phyloP scores from a whole-genome alignment of 2,113 vertebrate genomes.

The Tautogolabrus adspersus region DNA sequence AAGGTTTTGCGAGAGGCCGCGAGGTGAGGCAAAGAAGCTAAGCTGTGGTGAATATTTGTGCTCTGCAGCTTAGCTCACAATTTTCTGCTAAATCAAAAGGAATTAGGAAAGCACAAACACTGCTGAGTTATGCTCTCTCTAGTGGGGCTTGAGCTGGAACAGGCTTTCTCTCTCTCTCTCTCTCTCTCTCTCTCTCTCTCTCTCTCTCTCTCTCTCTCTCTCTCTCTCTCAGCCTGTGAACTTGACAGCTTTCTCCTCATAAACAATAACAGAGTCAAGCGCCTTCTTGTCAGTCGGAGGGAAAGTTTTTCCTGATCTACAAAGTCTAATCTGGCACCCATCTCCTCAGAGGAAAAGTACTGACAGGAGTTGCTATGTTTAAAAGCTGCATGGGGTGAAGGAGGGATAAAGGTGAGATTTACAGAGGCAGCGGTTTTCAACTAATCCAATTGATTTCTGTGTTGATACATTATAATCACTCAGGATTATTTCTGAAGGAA shows the following conservation, averaged over 20 bases:
- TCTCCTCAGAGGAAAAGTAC: slow-evolving; percentile 63
- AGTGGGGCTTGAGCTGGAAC: slow-evolving; percentile 56
- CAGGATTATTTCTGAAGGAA: slow-evolving; percentile 55
- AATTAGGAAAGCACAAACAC: slow-evolving; percentile 74
- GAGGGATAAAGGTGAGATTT: slow-evolving; percentile 59
- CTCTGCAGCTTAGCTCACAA: slow-evolving; percentile 60
- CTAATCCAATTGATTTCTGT: slow-evolving; percentile 65
- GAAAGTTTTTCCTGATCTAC: slow-evolving; percentile 67
- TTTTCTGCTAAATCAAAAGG: slow-evolving; percentile 78
- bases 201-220: slow-evolving; percentile 31
- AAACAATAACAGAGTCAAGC: slow-evolving; percentile 78
- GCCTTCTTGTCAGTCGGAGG: slow-evolving; percentile 56
- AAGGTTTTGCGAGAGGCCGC: slow-evolving; percentile 31
- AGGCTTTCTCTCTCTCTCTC: slow-evolving; percentile 42
- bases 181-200: slow-evolving; percentile 43
- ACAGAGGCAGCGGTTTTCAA: slow-evolving; percentile 36
- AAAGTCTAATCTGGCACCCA: slow-evolving; percentile 54
- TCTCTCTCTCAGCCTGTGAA: slow-evolving; percentile 57
- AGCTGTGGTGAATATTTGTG: slow-evolving; percentile 56
- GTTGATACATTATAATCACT: slow-evolving; percentile 55
- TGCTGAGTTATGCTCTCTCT: slow-evolving; percentile 68
- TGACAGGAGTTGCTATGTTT: slow-evolving; percentile 24
- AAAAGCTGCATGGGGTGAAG: slow-evolving; percentile 25
- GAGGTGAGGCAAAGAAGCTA: slow-evolving; percentile 49
- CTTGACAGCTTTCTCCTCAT: slow-evolving; percentile 75